Percentiles rank a stretch among this genome's conserved stretches.
These are phyloP conservation scores for Bruchidius siliquastri DNA, from an alignment of 2,888 invertebrate species.

Conservation along the genomic window DNA sequence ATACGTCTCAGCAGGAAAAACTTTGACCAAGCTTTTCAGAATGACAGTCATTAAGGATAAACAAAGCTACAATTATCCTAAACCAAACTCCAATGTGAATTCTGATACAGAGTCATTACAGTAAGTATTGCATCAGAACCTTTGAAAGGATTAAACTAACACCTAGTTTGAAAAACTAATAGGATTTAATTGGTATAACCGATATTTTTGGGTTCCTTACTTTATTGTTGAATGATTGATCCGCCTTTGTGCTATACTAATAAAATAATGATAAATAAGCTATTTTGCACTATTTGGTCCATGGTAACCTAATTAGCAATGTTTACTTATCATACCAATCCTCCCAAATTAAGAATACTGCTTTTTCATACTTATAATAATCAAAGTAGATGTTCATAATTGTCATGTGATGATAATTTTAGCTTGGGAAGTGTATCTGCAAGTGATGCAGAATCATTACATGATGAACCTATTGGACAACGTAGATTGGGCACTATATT, in stretches of 20 bases:
- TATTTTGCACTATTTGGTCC: no score
- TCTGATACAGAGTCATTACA: constrained; percentile 37
- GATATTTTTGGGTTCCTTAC: no score
- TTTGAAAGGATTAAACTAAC: background rate
- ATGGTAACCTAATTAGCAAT: no score
- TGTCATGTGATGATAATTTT: constrained; percentile 8
- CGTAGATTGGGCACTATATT: constrained; percentile 10
- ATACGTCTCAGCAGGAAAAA: no score
- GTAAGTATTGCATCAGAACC: constrained; percentile 23
- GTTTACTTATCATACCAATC: no score
- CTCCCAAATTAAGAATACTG: no score
- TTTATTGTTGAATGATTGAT: no score
- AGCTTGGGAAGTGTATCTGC: constrained; percentile 31
- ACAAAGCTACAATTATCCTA: constrained; percentile 25
- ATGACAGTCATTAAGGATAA: constrained; percentile 37
- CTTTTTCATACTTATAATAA: no score
- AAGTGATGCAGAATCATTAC: constrained; percentile 34
- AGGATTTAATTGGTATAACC: no score
- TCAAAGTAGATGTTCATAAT: no score
- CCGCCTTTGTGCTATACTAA: no score
- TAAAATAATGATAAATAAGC: no score
- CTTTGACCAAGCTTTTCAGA: background rate
- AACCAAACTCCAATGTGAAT: constrained; percentile 25
- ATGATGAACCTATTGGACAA: constrained; percentile 24
- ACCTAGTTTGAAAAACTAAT: background rate